These are phyloP conservation scores for Rhinophrynus dorsalis DNA, from an alignment of 2,797 vertebrate species.

Conservation along the genomic window DNA sequence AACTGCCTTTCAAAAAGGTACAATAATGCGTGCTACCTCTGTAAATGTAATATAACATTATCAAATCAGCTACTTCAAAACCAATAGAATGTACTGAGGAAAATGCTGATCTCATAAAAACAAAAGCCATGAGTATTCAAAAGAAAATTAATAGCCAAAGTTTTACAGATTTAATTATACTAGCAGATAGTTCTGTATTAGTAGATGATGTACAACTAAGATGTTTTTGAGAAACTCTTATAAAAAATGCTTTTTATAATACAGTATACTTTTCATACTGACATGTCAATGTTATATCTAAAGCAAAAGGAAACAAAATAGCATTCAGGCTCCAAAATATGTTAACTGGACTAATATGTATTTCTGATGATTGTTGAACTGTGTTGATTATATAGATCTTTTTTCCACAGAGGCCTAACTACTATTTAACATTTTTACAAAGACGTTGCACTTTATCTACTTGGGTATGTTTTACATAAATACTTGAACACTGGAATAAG, in stretches of 20 bases:
- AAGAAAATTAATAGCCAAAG: conserved; percentile 1
- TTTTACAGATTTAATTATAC: neutral
- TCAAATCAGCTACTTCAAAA: neutral
- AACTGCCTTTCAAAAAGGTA: too few relatives aligned
- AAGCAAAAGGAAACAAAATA: neutral
- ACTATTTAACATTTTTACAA: conserved; percentile 31
- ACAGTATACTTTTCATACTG: conserved; percentile 3
- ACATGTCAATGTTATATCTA: too few relatives aligned
- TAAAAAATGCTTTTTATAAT: too few relatives aligned
- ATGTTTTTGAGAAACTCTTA: conserved; percentile 5
- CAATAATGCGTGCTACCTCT: too few relatives aligned
- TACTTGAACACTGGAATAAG: conserved; percentile 40
- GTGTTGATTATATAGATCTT: conserved; percentile 6
- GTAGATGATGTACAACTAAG: neutral
- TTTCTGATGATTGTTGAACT: conserved; percentile 28
- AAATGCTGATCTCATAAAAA: conserved; percentile 14
- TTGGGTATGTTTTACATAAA: conserved; percentile 27
- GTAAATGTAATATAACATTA: neutral
- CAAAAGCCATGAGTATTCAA: conserved; percentile 40
- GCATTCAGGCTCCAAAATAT: neutral
- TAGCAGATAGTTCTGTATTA: neutral
- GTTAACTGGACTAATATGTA: conserved; percentile 2
- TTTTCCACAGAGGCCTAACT: conserved; percentile 45
- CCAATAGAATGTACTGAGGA: conserved; percentile 21
- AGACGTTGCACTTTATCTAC: conserved; percentile 48